Conservation (phyloP, 2,797 vertebrate species). For the Lemur catta region DNA sequence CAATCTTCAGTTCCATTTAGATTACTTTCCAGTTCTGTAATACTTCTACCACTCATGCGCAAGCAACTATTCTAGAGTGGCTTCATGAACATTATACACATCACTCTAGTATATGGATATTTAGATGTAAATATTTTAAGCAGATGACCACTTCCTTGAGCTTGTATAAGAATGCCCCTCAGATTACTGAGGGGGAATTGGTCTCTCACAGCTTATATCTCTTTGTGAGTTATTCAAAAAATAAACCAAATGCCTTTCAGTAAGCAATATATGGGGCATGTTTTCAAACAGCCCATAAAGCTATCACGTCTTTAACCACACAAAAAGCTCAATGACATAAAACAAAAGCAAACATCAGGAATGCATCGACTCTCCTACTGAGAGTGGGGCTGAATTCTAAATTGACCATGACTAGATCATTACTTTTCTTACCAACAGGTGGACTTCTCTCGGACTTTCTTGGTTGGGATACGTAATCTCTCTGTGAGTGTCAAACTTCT, state of each 20-base stretch:
- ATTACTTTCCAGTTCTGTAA: neutral
- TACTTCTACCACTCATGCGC: neutral
- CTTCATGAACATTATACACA: neutral
- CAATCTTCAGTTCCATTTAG: neutral
- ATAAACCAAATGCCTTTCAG: neutral
- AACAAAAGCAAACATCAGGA: neutral
- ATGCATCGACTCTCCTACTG: neutral
- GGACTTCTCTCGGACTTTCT: neutral
- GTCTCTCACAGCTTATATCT: neutral
- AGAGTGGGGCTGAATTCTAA: neutral
- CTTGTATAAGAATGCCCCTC: neutral
- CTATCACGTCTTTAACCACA: neutral
- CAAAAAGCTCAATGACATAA: neutral
- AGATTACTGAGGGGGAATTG: neutral
- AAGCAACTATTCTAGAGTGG: neutral
- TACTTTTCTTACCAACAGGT: neutral
- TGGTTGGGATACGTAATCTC: neutral
- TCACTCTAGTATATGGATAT: neutral
- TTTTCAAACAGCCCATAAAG: neutral
- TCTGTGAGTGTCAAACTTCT: neutral
- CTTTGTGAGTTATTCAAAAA: constrained; percentile 4
- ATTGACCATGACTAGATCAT: neutral
- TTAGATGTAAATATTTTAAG: neutral
- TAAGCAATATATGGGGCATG: neutral
- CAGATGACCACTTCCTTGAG: neutral